Base-by-base conservation (phyloP, 2,113 vertebrate species). In the Pristiophorus japonicus region DNA sequence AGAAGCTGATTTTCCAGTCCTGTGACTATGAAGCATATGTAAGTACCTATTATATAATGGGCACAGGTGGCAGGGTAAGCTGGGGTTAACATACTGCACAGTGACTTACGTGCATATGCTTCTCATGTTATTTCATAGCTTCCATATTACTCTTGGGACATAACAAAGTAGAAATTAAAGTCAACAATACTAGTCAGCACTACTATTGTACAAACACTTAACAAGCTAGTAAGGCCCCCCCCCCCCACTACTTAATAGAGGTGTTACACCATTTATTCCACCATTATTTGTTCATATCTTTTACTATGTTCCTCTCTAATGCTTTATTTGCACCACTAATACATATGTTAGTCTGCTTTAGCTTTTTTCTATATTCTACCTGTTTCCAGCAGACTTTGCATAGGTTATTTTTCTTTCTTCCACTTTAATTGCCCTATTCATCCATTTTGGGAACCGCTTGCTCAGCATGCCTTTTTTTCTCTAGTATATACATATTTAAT, bases 21-120 rank as follows among this genome's bases (percentile, higher is more conserved):
- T 99, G 99, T 4, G 99, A 99, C 97, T 99, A 99, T 96, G 99
- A 99, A 97, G 99, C 99, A 96, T 99, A 99, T 96, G 99, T 99
- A 97, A 99, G 99, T 99, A 92, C 96, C 78, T 2, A 55, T 30
- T 45, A 20, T n/a, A 14, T 73, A 67, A 34, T 47, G 5, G 45
- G 10, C 27, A 34, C 27, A 27, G 66, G n/a, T 18, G 51, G 55
- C 51, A n/a, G 51, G 14, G 51, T n/a, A 65, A 63, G 18, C 5
- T 63, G 88, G 78, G 38, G 38, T 55, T 90, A 59, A 3, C 87
- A 90, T 34, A 24, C 47, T 59, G 30, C 27, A 27, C 65, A 34
- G 65, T 47, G 5, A 30, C 34, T 27, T 94, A 30, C 7, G 11
- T 42, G 42, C 66, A 51, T 34, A 34, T 14, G 12, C 42, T 92